Evolutionary conservation across 1,140 invertebrate genomes (phyloP).

Genomic region (Conus ventricosus): DNA sequence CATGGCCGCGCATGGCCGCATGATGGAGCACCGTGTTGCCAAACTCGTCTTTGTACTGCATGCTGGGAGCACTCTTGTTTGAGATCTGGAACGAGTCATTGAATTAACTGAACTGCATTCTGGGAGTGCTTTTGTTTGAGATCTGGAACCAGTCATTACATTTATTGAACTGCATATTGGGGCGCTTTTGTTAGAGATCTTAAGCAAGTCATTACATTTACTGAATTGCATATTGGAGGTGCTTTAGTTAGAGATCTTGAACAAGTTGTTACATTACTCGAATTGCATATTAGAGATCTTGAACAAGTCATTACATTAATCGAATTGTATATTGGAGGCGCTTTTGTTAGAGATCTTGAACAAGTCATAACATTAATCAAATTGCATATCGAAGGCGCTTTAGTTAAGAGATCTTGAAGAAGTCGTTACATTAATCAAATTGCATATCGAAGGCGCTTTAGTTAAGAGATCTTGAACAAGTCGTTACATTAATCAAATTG

Average conservation of each 20-base stretch:
- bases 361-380: no score
- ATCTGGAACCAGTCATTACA: background rate
- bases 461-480: background rate
- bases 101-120: background rate
- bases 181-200: background rate
- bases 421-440: no score
- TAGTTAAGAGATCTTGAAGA: no score
- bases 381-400: no score
- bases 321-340: no score
- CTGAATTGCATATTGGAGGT: no score
- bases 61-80: conserved; percentile 62
- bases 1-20: conserved; percentile 81
- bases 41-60: conserved; percentile 77
- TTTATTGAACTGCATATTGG: background rate
- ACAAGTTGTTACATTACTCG: no score
- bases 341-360: no score
- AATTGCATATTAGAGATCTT: no score
- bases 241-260: no score
- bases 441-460: conserved; percentile 26
- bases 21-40: conserved; percentile 84
- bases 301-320: background rate
- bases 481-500: no score
- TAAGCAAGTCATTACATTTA: background rate
- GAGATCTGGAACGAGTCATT: background rate
- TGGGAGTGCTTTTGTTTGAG: background rate